Base-by-base conservation (phyloP, 1,140 invertebrate species). In the Andrena cerasifolii region DNA sequence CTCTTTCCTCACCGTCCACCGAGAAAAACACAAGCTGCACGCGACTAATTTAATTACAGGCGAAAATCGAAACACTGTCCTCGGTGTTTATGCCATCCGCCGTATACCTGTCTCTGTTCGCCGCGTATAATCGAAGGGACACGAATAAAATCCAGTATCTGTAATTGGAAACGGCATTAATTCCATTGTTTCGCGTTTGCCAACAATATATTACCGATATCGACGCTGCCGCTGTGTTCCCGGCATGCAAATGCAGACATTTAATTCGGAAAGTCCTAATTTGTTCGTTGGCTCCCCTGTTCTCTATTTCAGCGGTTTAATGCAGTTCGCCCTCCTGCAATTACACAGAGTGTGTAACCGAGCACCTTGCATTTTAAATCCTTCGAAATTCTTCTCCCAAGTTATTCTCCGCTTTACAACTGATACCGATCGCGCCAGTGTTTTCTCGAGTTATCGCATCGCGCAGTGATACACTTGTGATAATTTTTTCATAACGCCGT, bases 21-120 rank as follows among this genome's bases (percentile, higher is more conserved):
- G 12, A 2, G 7, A 4, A 26, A 18, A 8, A 12, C 31, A 16
- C 4, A 0, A 16, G 6, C 24, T 24, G 18, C 16, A 56, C 6
- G 0, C 5, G 14, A 45, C 5, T 16, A 47, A 62, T 78, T 70
- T 24, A 56, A 70, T 79, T 54, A 62, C 40, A 31, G 63, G 33
- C 40, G 43, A 58, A 26, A 54, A 67, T 14, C 8, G 24, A 14
- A 16, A 6, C 10, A 12, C 3, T 10, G 5, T n/a, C n/a, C 14
- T 4, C 31, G n/a, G 4, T 1, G 6, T 56, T 40, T 40, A 56
- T 56, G 28, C 12, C 26, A 4, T 26, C 14, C 51, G 21, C 51
- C 3, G 8, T 28, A 2, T 24, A 18, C 21, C 47, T n/a, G 16
- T 49, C 16, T 49, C 2, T 49, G 6, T 49, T 18, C 6, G 18